Percentiles rank a stretch among this genome's conserved stretches.
These are phyloP conservation scores for Orchestes rusci DNA, from an alignment of 2,888 invertebrate species.

Conservation along the genomic window DNA sequence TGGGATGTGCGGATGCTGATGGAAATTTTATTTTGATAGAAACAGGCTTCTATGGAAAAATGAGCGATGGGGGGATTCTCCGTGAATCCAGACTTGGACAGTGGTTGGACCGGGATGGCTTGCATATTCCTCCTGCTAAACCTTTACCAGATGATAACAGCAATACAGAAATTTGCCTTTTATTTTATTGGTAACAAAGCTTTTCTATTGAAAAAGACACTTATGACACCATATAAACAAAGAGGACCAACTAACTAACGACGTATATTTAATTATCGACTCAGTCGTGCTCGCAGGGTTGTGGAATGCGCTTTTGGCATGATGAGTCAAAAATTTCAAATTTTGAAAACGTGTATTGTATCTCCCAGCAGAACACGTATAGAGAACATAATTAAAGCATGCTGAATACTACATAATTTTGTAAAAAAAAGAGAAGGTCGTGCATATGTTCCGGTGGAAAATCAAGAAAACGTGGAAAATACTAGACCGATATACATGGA, in stretches of 20 bases:
- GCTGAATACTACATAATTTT: no score
- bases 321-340: no score
- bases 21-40: slow-evolving; percentile 34
- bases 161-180: slow-evolving; percentile 14
- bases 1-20: slow-evolving; percentile 32
- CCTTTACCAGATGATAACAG: slow-evolving; percentile 1
- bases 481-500: no score
- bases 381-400: no score
- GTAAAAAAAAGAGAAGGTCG: no score
- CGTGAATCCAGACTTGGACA: slow-evolving; percentile 14
- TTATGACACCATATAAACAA: slow-evolving; percentile 29
- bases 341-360: no score
- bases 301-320: slow-evolving; percentile 32
- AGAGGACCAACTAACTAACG: slow-evolving; percentile 17
- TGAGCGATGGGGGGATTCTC: slow-evolving; percentile 34
- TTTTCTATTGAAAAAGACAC: slow-evolving; percentile 22
- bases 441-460: no score
- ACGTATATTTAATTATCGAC: slow-evolving; percentile 28
- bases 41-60: slow-evolving; percentile 28
- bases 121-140: slow-evolving; percentile 14
- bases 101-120: slow-evolving; percentile 4
- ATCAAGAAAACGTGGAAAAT: no score
- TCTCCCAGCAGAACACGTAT: no score
- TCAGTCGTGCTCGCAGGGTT: slow-evolving; percentile 25
- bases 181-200: slow-evolving; percentile 23